A percentile compares a stretch with the other conserved stretches of the same genome.
These are phyloP conservation scores for Crepidodera aurea DNA, from an alignment of 2,888 invertebrate genomes.

Conservation along the genomic window DNA sequence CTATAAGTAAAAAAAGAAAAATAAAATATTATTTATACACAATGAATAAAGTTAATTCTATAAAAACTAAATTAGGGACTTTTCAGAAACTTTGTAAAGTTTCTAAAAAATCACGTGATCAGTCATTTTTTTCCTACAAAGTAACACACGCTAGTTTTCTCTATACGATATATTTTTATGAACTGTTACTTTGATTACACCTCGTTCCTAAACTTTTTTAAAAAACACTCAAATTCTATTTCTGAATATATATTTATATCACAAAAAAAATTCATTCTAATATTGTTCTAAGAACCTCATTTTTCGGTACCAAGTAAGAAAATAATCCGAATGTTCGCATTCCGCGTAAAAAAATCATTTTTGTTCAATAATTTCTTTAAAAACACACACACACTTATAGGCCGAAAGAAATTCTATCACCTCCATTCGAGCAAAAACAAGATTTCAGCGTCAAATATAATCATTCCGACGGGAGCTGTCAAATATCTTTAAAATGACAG, in stretches of 20 bases:
- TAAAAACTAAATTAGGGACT: conserved; percentile 34
- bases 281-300: conserved; percentile 30
- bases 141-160: conserved; percentile 38
- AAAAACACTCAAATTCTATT: conserved; percentile 26
- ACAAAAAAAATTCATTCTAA: conserved; percentile 34
- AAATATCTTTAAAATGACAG: too few species aligned
- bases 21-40: conserved; percentile 44
- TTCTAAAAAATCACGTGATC: conserved; percentile 43
- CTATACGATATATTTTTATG: conserved; percentile 32
- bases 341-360: neutral
- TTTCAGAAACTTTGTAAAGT: conserved; percentile 33
- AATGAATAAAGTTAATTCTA: conserved; percentile 42
- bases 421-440: neutral
- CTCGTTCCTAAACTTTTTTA: conserved; percentile 15
- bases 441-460: neutral
- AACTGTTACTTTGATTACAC: conserved; percentile 34
- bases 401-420: neutral
- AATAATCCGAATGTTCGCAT: neutral
- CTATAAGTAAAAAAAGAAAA: conserved; percentile 44
- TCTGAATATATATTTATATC: conserved; percentile 32
- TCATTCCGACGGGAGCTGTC: too few species aligned
- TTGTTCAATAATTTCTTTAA: neutral
- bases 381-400: neutral
- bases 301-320: conserved; percentile 3
- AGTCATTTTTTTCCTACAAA: conserved; percentile 43